phyloP scores from a whole-genome alignment of 2,888 invertebrate genomes.

The Steinernema scapterisci region DNA sequence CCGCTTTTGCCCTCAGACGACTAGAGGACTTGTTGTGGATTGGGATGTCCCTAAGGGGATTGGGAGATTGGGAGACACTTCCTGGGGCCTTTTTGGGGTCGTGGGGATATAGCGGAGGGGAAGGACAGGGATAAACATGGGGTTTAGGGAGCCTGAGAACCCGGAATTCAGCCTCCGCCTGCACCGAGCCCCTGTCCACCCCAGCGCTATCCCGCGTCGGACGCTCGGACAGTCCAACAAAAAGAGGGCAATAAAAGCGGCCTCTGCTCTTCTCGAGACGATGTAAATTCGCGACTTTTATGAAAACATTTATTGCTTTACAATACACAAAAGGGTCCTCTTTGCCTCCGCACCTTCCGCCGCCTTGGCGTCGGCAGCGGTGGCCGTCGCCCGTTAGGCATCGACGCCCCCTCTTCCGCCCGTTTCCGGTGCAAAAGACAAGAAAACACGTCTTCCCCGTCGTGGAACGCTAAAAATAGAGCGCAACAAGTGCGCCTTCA shows the following conservation, averaged over 20 bases:
- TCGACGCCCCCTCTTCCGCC: not conserved
- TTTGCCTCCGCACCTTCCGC: too few species aligned
- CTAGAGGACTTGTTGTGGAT: too few species aligned
- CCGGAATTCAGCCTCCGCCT: too few species aligned
- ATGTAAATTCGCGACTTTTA: constrained; percentile 29
- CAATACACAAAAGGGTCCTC: not conserved
- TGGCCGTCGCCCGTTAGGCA: not conserved
- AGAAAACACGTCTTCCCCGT: not conserved
- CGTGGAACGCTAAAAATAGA: constrained; percentile 6
- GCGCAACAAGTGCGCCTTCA: not conserved
- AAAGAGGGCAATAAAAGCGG: constrained; percentile 26
- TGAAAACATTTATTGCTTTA: constrained; percentile 33
- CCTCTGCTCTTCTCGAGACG: not conserved
- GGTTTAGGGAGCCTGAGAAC: too few species aligned
- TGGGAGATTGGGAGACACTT: too few species aligned
- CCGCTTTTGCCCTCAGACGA: too few species aligned
- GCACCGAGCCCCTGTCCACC: too few species aligned
- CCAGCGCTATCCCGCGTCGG: too few species aligned
- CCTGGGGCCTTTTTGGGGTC: too few species aligned
- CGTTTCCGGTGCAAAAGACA: constrained; percentile 21
- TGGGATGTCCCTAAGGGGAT: too few species aligned
- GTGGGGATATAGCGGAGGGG: too few species aligned
- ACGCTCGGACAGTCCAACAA: not conserved
- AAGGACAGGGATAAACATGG: too few species aligned
- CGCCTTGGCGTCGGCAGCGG: not conserved